Percentiles rank a stretch among this genome's conserved stretches.
phyloP scores from a whole-genome alignment of 2,113 vertebrate genomes.

The Cyprinodon tularosa region DNA sequence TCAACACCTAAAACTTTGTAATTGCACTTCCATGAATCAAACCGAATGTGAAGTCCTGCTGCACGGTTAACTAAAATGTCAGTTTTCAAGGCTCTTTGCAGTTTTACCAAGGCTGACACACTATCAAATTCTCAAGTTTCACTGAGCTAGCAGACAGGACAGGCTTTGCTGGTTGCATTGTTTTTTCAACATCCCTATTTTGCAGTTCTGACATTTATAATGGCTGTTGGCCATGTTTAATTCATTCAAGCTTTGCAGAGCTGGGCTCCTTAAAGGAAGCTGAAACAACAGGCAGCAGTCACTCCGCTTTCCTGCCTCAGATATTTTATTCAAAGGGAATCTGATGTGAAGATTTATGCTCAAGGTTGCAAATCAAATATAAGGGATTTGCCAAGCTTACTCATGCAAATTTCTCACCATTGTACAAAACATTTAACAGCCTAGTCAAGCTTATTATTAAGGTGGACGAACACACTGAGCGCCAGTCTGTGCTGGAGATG shows the following conservation, averaged over 20 bases:
- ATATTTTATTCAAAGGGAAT: constrained; percentile 52
- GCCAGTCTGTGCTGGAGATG: constrained; percentile 24
- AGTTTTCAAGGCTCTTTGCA: constrained; percentile 1
- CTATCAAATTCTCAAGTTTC: constrained; percentile 40
- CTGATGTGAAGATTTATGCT: constrained; percentile 41
- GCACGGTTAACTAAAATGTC: background rate
- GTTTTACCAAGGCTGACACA: constrained; percentile 45
- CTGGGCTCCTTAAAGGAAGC: constrained; percentile 50
- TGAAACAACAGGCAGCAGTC: constrained; percentile 45
- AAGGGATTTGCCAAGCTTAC: constrained; percentile 2
- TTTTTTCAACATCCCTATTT: constrained; percentile 63
- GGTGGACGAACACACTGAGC: constrained; percentile 11
- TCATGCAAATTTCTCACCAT: constrained; percentile 21
- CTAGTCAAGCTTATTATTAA: constrained; percentile 24
- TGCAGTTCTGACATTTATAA: constrained; percentile 64
- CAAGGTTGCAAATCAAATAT: constrained; percentile 42
- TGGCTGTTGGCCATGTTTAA: constrained; percentile 57
- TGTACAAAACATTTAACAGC: constrained; percentile 24
- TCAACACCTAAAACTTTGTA: background rate
- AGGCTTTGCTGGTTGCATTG: constrained; percentile 62
- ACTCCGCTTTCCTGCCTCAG: constrained; percentile 52
- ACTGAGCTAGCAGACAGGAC: constrained; percentile 52
- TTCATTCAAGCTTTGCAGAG: constrained; percentile 43
- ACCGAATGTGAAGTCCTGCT: background rate
- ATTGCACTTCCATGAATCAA: background rate